A percentile compares a stretch with the other conserved stretches of the same genome.
phyloP scores from a whole-genome alignment of 2,888 invertebrate genomes.

The Philonicus albiceps region DNA sequence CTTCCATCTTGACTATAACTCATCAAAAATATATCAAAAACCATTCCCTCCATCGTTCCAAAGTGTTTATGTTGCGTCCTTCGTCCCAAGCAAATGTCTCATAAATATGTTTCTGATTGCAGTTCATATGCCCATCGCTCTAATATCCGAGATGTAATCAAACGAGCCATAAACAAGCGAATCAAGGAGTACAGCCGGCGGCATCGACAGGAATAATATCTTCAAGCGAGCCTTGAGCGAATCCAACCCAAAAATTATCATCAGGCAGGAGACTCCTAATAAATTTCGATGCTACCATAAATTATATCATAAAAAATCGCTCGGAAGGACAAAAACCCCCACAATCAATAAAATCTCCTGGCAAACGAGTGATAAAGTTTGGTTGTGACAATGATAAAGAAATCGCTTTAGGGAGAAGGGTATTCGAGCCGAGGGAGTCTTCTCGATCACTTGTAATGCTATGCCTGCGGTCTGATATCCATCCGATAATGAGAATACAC shows the following conservation, averaged over 20 bases:
- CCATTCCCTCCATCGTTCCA: background rate
- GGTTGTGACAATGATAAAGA: background rate
- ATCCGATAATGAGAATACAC: background rate
- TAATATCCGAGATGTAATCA: background rate
- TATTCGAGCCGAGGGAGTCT: background rate
- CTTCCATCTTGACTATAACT: background rate
- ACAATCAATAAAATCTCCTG: constrained; percentile 10
- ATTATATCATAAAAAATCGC: background rate
- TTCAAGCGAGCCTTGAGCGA: background rate
- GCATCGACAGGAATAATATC: background rate
- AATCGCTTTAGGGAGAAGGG: background rate
- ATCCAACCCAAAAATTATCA: background rate
- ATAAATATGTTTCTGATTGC: background rate
- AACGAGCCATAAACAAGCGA: background rate
- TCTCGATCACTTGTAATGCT: background rate
- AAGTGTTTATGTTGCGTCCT: background rate
- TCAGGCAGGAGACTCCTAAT: background rate
- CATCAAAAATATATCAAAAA: background rate
- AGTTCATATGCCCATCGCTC: background rate
- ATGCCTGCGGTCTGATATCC: background rate
- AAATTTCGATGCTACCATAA: background rate
- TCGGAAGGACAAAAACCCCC: background rate
- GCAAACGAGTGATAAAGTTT: background rate
- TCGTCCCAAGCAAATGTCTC: background rate
- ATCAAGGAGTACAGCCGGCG: background rate